Percentiles rank a stretch among this genome's conserved stretches.
phyloP scores from a whole-genome alignment of 2,113 vertebrate genomes.

The Bufo gargarizans region DNA sequence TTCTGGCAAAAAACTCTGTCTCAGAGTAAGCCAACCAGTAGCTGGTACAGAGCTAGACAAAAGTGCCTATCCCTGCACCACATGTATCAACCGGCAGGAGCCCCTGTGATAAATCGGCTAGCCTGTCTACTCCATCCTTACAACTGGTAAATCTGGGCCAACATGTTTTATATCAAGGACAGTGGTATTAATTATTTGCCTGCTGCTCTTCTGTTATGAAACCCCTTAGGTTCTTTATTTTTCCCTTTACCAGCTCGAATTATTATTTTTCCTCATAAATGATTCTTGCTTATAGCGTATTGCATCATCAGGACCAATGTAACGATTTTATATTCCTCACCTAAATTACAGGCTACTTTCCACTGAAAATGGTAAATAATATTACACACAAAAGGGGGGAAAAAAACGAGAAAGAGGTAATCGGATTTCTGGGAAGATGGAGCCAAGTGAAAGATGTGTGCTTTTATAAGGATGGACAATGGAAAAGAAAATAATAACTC shows the following conservation, averaged over 20 bases:
- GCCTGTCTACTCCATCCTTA: too few species aligned
- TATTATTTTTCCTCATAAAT: constrained; percentile 72
- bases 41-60: too few species aligned
- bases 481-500: constrained; percentile 99
- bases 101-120: too few species aligned
- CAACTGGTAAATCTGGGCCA: too few species aligned
- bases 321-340: constrained; percentile 82
- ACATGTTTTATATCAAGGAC: constrained; percentile 71
- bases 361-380: constrained; percentile 86
- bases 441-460: constrained; percentile 91
- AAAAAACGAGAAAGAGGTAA: constrained; percentile 75
- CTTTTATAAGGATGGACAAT: constrained; percentile 98
- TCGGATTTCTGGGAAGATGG: constrained; percentile 87
- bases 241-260: constrained; percentile 42
- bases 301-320: constrained; percentile 76
- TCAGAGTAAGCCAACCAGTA: too few species aligned
- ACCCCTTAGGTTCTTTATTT: constrained; percentile 49
- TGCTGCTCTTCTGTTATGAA: constrained; percentile 68
- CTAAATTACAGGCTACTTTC: constrained; percentile 81
- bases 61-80: too few species aligned
- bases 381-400: constrained; percentile 77
- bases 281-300: constrained; percentile 73
- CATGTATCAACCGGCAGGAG: too few species aligned
- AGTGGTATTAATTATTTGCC: constrained; percentile 76
- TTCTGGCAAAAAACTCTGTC: too few species aligned